These are phyloP conservation scores for Oedothorax gibbosus DNA, from an alignment of 1,140 invertebrate genomes.

Conservation along the genomic window DNA sequence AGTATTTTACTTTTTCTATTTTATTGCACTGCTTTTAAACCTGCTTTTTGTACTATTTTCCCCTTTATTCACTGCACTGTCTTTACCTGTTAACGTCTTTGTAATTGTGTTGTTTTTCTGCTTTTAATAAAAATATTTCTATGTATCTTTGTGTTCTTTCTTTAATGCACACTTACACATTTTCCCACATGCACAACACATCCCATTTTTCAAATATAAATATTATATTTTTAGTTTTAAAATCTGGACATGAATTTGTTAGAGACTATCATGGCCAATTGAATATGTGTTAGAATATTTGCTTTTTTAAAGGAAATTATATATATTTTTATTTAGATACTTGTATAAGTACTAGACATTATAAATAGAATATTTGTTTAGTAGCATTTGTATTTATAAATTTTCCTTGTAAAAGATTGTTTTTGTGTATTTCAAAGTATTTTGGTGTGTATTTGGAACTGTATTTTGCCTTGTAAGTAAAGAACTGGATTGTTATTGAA, in stretches of 20 bases:
- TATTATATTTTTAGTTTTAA: conserved; percentile 3
- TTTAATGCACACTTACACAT: conserved; percentile 45
- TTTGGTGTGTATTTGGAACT: no score
- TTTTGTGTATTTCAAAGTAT: no score
- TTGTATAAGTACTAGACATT: no score
- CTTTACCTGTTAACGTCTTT: conserved; percentile 43
- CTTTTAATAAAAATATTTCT: conserved; percentile 54
- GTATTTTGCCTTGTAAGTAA: not conserved
- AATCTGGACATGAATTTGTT: conserved; percentile 36
- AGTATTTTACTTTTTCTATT: not conserved
- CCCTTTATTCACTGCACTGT: conserved; percentile 24
- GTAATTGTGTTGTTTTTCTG: conserved; percentile 42
- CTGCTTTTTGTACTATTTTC: conserved; percentile 19
- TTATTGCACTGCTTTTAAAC: conserved; percentile 18
- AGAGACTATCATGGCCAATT: conserved; percentile 47
- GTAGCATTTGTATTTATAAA: no score
- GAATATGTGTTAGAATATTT: conserved; percentile 6
- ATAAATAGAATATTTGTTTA: no score
- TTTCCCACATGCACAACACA: conserved; percentile 27
- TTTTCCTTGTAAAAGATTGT: no score
- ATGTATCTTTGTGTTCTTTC: conserved; percentile 44
- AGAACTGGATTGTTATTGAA: not conserved
- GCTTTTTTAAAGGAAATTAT: not conserved
- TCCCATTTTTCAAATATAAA: conserved; percentile 17
- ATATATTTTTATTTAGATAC: no score